A percentile compares a stretch with the other conserved stretches of the same genome.
phyloP scores from a whole-genome alignment of 2,888 invertebrate genomes.

The Exephanes ischioxanthus region DNA sequence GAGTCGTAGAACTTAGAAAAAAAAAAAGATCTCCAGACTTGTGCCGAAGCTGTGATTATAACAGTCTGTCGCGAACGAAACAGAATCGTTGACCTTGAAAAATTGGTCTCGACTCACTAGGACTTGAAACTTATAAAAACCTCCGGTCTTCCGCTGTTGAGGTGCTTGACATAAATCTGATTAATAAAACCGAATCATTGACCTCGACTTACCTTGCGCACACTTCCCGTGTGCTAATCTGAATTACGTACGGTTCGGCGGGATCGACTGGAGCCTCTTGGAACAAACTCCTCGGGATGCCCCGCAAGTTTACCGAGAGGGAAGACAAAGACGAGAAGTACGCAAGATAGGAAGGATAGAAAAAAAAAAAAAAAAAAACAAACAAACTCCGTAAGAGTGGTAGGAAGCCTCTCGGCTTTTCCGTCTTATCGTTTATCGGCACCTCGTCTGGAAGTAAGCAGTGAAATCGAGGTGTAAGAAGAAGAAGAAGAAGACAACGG shows the following conservation, averaged over 20 bases:
- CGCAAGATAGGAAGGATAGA: slow-evolving; percentile 2
- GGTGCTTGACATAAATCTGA: neutral
- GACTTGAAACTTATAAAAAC: neutral
- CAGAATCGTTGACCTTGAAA: neutral
- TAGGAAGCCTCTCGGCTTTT: slow-evolving; percentile 59
- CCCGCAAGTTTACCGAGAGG: slow-evolving; percentile 59
- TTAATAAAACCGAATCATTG: slow-evolving; percentile 1
- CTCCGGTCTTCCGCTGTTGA: too few species aligned
- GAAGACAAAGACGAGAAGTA: slow-evolving; percentile 8
- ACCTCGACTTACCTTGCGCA: slow-evolving; percentile 22
- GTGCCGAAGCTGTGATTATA: too few species aligned
- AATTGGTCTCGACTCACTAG: neutral
- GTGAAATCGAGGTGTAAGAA: slow-evolving; percentile 58
- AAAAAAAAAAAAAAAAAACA: slow-evolving; percentile 34
- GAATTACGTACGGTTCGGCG: slow-evolving; percentile 49
- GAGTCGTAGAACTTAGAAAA: neutral
- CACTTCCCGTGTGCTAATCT: slow-evolving; percentile 41
- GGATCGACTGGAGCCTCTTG: slow-evolving; percentile 35
- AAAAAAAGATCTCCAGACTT: neutral
- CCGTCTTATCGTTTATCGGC: slow-evolving; percentile 51
- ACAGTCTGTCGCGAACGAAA: too few species aligned
- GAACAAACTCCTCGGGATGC: slow-evolving; percentile 44
- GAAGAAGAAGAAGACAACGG: slow-evolving; percentile 41
- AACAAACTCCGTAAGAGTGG: slow-evolving; percentile 20
- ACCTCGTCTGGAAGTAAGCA: slow-evolving; percentile 61